phyloP scores from a whole-genome alignment of 2,888 invertebrate genomes.

The Acrobasis consociella region DNA sequence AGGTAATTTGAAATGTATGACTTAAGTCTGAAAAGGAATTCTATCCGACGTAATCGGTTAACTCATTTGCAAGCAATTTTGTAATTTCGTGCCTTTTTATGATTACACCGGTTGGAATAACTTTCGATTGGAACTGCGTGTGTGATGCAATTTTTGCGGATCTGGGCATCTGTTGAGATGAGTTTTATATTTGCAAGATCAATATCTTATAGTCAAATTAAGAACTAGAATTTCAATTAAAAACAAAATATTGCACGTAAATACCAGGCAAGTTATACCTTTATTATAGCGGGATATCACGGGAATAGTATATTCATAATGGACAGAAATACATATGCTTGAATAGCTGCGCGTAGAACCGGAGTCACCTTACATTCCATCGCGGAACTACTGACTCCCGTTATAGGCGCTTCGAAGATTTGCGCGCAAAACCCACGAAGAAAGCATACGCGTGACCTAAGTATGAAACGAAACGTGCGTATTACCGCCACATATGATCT shows the following conservation, averaged over 20 bases:
- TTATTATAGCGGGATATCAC: slow-evolving; percentile 1
- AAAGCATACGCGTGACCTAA: slow-evolving; percentile 76
- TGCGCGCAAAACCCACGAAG: slow-evolving; percentile 78
- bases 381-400: slow-evolving; percentile 72
- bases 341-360: slow-evolving; percentile 29
- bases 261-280: not conserved
- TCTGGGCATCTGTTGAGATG: not conserved
- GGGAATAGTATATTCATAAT: slow-evolving; percentile 1
- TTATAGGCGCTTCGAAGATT: slow-evolving; percentile 70
- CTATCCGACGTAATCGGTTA: slow-evolving; percentile 21
- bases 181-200: not conserved
- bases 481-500: slow-evolving; percentile 37
- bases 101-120: slow-evolving; percentile 1
- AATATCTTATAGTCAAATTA: not conserved
- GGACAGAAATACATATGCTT: slow-evolving; percentile 3
- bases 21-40: slow-evolving; percentile 11
- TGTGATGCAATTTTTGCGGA: not conserved
- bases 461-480: slow-evolving; percentile 61
- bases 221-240: not conserved
- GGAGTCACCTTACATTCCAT: slow-evolving; percentile 60
- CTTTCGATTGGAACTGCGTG: not conserved
- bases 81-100: slow-evolving; percentile 4
- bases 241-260: not conserved
- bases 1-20: slow-evolving; percentile 21
- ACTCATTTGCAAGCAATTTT: slow-evolving; percentile 19